Base-by-base conservation (phyloP, 2,113 vertebrate genomes). In the Petromus typicus region DNA sequence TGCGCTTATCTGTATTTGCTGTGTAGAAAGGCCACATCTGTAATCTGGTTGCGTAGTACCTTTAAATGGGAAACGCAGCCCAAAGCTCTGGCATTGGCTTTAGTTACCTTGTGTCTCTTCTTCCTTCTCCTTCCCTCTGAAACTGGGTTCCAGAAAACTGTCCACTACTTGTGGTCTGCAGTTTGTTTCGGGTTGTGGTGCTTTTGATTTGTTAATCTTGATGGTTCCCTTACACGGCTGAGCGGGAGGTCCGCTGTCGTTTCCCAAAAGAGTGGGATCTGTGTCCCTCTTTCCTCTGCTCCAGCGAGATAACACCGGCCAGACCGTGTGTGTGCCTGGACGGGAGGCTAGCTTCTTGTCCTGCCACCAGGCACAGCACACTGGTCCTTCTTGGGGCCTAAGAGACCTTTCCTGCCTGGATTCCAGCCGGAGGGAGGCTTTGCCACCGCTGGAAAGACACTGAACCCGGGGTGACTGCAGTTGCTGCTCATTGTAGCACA, bases 261-360 rank as follows among this genome's bases (percentile, higher is more conserved):
- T 16, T 18, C 30, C 3, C 37, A n/a, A 37, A 23, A 23, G 69
- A 16, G 22, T 8, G 34, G 48, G 32, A 14, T 11, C n/a, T 45
- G 22, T 13, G 63, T 12, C 0, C 23, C 0, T 20, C 51, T 51
- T 25, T 8, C 10, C 32, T 30, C 37, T 4, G 11, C 27, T 14
- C 66, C 8, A 51, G 45, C 69, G 79, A 61, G 45, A 30, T 13
- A 1, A 4, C 34, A 0, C 32, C 22, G 56, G 1, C 40, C 18
- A 59, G 67, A n/a, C 64, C 18, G 0, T 4, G 45, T 23, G 1
- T 1, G 14, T 22, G n/a, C 18, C 30, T 0, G 0, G 34, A 10
- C 54, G 10, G 7, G 2, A 59, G 40, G 14, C 0, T 13, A 32
- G 56, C 84, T 57, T 11, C 91, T 12, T 18, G 51, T 22, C 57